Conservation (phyloP, 2,797 vertebrate species). For the Danio jaintianensis region DNA sequence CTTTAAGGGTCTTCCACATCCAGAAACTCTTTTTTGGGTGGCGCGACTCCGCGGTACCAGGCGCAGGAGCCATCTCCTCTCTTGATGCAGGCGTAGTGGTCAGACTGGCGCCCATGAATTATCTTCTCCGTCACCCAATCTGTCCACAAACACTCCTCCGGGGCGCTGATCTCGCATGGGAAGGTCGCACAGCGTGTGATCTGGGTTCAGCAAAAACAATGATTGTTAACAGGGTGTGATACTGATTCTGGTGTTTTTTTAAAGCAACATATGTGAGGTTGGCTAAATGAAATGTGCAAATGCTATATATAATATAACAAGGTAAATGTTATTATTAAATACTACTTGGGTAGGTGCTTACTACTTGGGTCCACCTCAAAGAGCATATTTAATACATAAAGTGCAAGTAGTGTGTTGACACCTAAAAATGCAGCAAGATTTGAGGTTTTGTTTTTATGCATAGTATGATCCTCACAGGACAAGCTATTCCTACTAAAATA, state of each 20-base stretch:
- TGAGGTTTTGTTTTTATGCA: neutral
- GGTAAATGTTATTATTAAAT: neutral
- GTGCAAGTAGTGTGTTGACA: neutral
- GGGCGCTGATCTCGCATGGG: conserved; percentile 90
- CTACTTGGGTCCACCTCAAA: neutral
- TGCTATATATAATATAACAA: neutral
- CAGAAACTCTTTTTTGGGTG: conserved; percentile 97
- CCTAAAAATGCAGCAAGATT: neutral
- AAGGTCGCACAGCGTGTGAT: conserved; percentile 93
- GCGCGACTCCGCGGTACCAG: conserved; percentile 93
- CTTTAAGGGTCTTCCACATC: conserved; percentile 95
- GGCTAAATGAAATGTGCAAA: too few species aligned
- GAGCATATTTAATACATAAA: neutral
- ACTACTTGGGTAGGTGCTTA: neutral
- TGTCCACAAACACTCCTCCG: conserved; percentile 97
- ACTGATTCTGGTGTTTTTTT: neutral
- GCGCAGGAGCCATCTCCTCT: conserved; percentile 93
- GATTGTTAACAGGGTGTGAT: conserved; percentile 5
- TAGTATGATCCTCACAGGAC: neutral
- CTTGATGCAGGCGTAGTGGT: conserved; percentile 97
- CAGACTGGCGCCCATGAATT: conserved; percentile 94
- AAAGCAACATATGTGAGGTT: neutral
- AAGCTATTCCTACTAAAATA: neutral
- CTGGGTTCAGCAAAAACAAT: conserved; percentile 69
- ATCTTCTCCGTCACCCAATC: conserved; percentile 98